Percentiles rank a stretch among this genome's conserved stretches.
These are phyloP conservation scores for Silurus glanis DNA, from an alignment of 2,113 vertebrate species.

Conservation along the genomic window DNA sequence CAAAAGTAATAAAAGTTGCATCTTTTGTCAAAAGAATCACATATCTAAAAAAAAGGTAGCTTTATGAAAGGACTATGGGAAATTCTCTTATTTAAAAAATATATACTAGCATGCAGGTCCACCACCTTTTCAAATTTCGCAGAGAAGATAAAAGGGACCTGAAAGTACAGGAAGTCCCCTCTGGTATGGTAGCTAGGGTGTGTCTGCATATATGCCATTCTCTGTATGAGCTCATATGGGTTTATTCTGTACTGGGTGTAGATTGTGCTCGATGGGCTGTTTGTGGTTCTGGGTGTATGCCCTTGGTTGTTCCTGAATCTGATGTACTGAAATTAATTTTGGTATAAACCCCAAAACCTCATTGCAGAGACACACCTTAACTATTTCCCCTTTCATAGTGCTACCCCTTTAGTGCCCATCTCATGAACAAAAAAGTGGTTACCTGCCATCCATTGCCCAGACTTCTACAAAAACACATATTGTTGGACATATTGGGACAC, in stretches of 20 bases:
- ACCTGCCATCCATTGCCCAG: too few relatives aligned
- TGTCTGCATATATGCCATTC: constrained; percentile 65
- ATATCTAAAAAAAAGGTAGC: not conserved
- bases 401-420: constrained; percentile 31
- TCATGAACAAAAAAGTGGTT: not conserved
- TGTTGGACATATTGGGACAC: not conserved
- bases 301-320: constrained; percentile 63
- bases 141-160: not conserved
- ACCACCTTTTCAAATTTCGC: not conserved
- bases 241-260: constrained; percentile 65
- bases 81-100: not conserved
- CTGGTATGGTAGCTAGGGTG: constrained; percentile 64
- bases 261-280: constrained; percentile 52
- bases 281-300: constrained; percentile 77
- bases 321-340: constrained; percentile 68
- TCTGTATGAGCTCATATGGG: constrained; percentile 70
- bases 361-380: constrained; percentile 69
- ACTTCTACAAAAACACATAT: not conserved
- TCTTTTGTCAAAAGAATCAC: too few relatives aligned
- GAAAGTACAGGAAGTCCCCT: constrained; percentile 56
- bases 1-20: not conserved
- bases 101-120: not conserved
- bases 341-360: constrained; percentile 67
- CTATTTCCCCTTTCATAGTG: constrained; percentile 55
- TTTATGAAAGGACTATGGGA: not conserved